Evolutionary conservation across 2,797 vertebrate genomes (phyloP), one percentile per base, ranked within the genome.

Genomic region (Amblyraja radiata): DNA sequence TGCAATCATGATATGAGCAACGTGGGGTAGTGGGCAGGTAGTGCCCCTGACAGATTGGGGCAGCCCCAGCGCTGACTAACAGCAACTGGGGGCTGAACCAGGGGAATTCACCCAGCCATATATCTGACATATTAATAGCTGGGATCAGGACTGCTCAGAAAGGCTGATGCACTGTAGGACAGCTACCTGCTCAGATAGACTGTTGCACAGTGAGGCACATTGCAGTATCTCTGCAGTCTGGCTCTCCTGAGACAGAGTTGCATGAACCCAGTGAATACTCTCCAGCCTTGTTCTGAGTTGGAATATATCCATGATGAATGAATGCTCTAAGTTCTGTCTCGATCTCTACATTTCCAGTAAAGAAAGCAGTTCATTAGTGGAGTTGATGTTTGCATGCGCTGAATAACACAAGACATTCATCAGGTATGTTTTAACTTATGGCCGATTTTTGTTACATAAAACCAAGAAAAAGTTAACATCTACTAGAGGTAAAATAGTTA

Each of bases 61-160:
- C 71, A 92, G 71, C 71, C 90, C 90, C 90, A 74, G 21, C 71
- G 4, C 36, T 76, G 90, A 92, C 90, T 91, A 91, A 91, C 36
- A 91, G 68, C 68, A 71, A 39, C 71, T 76, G 71, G 76, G 90
- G 90, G 73, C 71, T 76, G 73, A 63, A 92, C 71, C 90, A 92
- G 90, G 90, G 90, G 90, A 92, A 76, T 92, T 92, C 90, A 92
- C 68, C 90, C 39, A 92, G 68, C 39, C 76, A 46, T 92, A 46
- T 25, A 73, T 74, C 90, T 76, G 23, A 92, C 46, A 23, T 92
- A 92, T 92, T 92, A 92, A 92, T 54, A 58, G 90, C 10, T 54
- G 28, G 71, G 39, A 10, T 74, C 23, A 54, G 39, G 21, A 39
- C 90, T 76, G 71, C 36, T 92, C 68, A 76, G 71, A 92, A 39